A percentile compares a stretch with the other conserved stretches of the same genome.
Evolutionary conservation across 2,113 vertebrate species (phyloP).

Genomic region (Lampris incognitus): DNA sequence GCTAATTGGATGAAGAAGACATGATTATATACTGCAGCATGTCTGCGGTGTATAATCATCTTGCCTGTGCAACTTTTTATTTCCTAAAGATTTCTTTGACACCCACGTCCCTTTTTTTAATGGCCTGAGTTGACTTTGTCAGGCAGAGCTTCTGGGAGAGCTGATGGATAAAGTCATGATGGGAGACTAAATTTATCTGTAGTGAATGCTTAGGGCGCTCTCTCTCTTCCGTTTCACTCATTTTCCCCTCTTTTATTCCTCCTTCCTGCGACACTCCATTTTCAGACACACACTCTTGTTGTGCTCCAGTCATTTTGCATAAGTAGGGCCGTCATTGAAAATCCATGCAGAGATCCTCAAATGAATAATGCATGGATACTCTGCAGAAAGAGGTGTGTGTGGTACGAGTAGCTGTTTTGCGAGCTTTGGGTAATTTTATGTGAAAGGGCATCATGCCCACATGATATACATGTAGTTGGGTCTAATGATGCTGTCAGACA

Average conservation of each 20-base stretch:
- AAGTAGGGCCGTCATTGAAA: slow-evolving; percentile 50
- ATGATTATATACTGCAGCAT: too few relatives aligned
- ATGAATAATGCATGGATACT: slow-evolving; percentile 71
- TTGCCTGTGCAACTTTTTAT: not conserved
- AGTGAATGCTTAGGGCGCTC: slow-evolving; percentile 4
- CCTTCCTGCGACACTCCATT: slow-evolving; percentile 12
- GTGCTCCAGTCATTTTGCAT: slow-evolving; percentile 31
- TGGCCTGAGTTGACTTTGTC: not conserved
- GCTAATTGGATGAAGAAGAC: too few relatives aligned
- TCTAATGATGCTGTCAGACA: not conserved
- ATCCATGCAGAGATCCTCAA: slow-evolving; percentile 56
- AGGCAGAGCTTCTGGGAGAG: not conserved
- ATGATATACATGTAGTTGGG: not conserved
- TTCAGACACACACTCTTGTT: slow-evolving; percentile 19
- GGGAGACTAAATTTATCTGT: slow-evolving; percentile 23
- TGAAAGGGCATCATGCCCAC: not conserved
- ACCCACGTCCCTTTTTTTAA: not conserved
- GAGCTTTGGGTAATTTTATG: slow-evolving; percentile 18
- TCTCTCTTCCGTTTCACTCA: slow-evolving; percentile 17
- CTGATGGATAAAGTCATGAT: slow-evolving; percentile 8
- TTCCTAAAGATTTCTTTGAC: not conserved
- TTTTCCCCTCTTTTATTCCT: not conserved
- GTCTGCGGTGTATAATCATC: too few relatives aligned
- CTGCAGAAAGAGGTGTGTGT: slow-evolving; percentile 34
- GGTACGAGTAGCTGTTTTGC: slow-evolving; percentile 34